A percentile compares a stretch with the other conserved stretches of the same genome.
Conservation (phyloP, 2,797 vertebrate species). For the Notolabrus celidotus region DNA sequence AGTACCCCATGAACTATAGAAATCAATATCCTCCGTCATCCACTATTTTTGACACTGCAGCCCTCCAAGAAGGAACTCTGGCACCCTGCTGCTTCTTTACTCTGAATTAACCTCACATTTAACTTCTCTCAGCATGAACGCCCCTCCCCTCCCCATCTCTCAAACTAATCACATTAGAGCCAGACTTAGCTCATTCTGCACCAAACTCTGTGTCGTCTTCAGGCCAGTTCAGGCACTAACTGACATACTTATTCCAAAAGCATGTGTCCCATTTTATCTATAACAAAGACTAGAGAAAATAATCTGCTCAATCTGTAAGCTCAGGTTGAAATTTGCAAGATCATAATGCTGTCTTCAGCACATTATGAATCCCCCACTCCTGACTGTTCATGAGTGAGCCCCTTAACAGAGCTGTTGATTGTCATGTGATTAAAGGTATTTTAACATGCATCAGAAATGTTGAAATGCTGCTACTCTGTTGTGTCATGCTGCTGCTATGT, state of each 20-base stretch:
- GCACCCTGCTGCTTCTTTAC: constrained; percentile 67
- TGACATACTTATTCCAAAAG: constrained; percentile 53
- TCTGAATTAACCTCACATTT: constrained; percentile 76
- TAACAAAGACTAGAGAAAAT: constrained; percentile 30
- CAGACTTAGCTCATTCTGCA: constrained; percentile 54
- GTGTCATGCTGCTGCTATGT: constrained; percentile 69
- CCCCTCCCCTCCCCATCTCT: constrained; percentile 43
- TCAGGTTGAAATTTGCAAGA: constrained; percentile 53
- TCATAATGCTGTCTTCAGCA: constrained; percentile 82
- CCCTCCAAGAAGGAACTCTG: constrained; percentile 59
- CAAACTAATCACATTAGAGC: constrained; percentile 74
- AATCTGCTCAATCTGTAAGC: constrained; percentile 46
- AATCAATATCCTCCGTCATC: constrained; percentile 16
- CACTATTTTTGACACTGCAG: constrained; percentile 67
- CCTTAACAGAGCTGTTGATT: constrained; percentile 51
- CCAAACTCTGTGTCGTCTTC: constrained; percentile 59
- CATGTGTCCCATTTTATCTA: constrained; percentile 68
- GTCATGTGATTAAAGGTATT: constrained; percentile 62
- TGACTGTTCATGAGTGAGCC: constrained; percentile 53
- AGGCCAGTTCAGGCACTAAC: constrained; percentile 48
- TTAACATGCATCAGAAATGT: constrained; percentile 78
- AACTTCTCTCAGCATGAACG: constrained; percentile 78
- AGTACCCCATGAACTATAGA: constrained; percentile 22
- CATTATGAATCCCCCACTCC: constrained; percentile 80
- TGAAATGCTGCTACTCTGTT: constrained; percentile 77